Conservation (phyloP, 1,140 invertebrate species). For the Bombus polaris region DNA sequence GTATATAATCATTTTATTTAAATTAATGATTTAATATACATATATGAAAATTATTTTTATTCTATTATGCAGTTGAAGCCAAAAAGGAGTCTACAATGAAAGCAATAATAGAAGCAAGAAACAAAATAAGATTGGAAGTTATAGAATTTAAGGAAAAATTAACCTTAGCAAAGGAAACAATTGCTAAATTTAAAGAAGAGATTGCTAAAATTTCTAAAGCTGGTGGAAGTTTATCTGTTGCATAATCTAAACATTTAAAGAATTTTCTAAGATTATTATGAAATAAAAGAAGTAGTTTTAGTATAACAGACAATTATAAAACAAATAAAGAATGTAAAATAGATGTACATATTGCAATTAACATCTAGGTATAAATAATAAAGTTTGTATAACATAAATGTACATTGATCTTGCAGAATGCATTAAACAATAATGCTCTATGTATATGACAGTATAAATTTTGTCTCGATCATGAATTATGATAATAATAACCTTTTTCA, state of each 20-base stretch:
- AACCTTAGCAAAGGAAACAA: conserved; percentile 94
- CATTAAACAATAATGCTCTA: no score
- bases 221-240: conserved; percentile 67
- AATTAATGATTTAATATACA: background rate
- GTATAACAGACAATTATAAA: background rate
- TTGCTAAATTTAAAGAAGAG: conserved; percentile 94
- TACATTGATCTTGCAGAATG: no score
- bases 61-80: conserved; percentile 90
- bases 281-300: background rate
- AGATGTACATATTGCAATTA: no score
- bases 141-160: conserved; percentile 93
- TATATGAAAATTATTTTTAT: conserved; percentile 19
- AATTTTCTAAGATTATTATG: background rate
- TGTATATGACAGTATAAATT: no score
- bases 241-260: conserved; percentile 45
- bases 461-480: no score
- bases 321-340: conserved; percentile 1
- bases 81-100: conserved; percentile 93
- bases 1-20: conserved; percentile 84
- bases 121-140: conserved; percentile 93
- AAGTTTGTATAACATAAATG: no score
- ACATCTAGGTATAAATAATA: no score
- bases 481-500: no score
- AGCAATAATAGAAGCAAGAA: conserved; percentile 90
- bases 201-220: conserved; percentile 86